Evolutionary conservation across 2,113 vertebrate species (phyloP).

Genomic region (Zosterops pallidus): DNA sequence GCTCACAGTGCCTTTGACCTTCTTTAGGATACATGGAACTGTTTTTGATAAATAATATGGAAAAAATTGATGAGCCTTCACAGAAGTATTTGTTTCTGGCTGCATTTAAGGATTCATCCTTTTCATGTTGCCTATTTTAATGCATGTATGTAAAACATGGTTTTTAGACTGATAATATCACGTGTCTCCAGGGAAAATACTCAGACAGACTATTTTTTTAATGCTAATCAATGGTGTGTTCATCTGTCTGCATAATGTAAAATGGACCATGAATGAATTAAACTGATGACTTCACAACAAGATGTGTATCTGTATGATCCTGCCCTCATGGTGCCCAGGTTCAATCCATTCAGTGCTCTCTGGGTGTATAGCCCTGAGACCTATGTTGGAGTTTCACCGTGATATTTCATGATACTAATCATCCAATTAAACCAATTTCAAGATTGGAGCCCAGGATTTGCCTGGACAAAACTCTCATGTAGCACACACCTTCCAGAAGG

Average conservation of each 20-base stretch:
- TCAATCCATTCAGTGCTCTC: neutral
- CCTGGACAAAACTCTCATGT: accelerated
- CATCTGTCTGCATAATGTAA: neutral
- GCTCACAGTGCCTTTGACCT: neutral
- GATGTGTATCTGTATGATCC: neutral
- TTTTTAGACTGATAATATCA: neutral
- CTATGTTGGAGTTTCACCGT: accelerated
- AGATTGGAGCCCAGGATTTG: neutral
- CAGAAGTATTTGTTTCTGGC: neutral
- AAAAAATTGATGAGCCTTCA: neutral
- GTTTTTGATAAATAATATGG: neutral
- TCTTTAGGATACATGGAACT: neutral
- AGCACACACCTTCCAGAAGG: neutral
- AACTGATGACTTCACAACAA: neutral
- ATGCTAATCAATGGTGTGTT: neutral
- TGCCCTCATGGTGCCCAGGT: neutral
- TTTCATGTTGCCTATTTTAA: neutral
- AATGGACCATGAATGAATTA: neutral
- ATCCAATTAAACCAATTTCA: neutral
- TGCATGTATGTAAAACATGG: neutral
- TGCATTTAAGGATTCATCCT: neutral
- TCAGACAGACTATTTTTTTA: neutral
- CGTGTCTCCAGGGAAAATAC: neutral
- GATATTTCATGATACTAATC: neutral
- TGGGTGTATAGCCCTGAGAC: neutral